phyloP scores from a whole-genome alignment of 2,797 vertebrate species.

The Lerista edwardsae region DNA sequence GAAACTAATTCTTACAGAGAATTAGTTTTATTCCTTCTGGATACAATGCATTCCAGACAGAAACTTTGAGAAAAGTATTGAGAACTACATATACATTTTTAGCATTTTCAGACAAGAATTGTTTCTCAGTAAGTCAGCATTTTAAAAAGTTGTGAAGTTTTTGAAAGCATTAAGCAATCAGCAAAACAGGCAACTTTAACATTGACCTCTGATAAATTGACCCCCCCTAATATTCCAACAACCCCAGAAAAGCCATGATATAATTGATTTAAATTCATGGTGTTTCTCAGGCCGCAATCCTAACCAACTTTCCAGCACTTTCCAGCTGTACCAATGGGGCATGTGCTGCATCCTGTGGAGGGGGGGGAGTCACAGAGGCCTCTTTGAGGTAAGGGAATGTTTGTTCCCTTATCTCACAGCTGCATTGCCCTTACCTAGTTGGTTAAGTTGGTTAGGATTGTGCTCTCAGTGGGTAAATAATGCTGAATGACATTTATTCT shows the following conservation, averaged over 20 bases:
- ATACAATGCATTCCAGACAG: not conserved
- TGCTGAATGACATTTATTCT: conserved; percentile 63
- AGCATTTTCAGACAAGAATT: conserved; percentile 32
- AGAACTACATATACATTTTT: not conserved
- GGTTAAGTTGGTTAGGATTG: no score
- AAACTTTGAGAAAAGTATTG: not conserved
- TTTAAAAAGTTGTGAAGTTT: conserved; percentile 19
- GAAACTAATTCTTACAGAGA: no score
- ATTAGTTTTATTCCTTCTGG: conserved; percentile 2
- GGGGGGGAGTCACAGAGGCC: no score
- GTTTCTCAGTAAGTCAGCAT: conserved; percentile 42
- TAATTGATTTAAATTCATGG: conserved; percentile 72
- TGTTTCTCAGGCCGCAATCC: no score
- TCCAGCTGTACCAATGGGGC: no score
- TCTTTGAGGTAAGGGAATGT: no score
- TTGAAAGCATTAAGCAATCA: conserved; percentile 48
- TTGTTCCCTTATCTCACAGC: no score
- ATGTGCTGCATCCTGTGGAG: no score
- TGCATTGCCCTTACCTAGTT: no score
- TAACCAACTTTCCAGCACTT: no score
- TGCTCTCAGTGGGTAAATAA: conserved; percentile 66
- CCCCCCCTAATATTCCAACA: conserved; percentile 62
- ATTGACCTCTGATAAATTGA: conserved; percentile 61
- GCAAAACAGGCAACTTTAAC: conserved; percentile 59
- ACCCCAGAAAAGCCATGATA: conserved; percentile 61